Percentiles rank a stretch among this genome's conserved stretches.
Evolutionary conservation across 2,797 vertebrate genomes (phyloP).

Genomic region (Nothura maculosa): DNA sequence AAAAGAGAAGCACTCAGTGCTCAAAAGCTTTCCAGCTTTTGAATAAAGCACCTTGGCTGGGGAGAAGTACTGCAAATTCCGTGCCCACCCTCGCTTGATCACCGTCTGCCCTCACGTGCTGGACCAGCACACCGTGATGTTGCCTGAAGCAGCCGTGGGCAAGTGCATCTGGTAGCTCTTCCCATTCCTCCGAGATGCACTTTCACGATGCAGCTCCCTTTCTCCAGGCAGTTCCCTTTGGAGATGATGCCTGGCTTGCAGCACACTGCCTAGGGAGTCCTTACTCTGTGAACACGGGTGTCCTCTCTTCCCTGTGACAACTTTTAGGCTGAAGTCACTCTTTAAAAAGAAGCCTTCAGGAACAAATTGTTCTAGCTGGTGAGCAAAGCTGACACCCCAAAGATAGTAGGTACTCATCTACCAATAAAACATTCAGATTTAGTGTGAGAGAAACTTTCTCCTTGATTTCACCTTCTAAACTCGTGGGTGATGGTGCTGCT

Average conservation of each 20-base stretch:
- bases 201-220: no score
- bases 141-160: not conserved
- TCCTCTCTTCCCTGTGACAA: not conserved
- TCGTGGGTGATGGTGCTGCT: not conserved
- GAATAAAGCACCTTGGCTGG: not conserved
- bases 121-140: not conserved
- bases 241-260: not conserved
- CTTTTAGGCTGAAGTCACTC: conserved; percentile 4
- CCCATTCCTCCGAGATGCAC: not conserved
- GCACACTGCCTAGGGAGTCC: not conserved
- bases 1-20: not conserved
- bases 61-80: not conserved
- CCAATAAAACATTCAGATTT: not conserved
- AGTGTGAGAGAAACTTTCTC: not conserved
- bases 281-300: conserved; percentile 14
- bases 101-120: rapidly evolving
- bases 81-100: not conserved
- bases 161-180: not conserved
- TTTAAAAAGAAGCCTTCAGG: conserved; percentile 12
- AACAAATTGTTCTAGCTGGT: not conserved
- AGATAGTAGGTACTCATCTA: not conserved
- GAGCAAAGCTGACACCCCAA: not conserved
- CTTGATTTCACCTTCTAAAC: not conserved
- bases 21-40: not conserved
- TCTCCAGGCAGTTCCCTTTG: not conserved